phyloP scores from a whole-genome alignment of 1,140 invertebrate genomes.

The Trissolcus basalis region DNA sequence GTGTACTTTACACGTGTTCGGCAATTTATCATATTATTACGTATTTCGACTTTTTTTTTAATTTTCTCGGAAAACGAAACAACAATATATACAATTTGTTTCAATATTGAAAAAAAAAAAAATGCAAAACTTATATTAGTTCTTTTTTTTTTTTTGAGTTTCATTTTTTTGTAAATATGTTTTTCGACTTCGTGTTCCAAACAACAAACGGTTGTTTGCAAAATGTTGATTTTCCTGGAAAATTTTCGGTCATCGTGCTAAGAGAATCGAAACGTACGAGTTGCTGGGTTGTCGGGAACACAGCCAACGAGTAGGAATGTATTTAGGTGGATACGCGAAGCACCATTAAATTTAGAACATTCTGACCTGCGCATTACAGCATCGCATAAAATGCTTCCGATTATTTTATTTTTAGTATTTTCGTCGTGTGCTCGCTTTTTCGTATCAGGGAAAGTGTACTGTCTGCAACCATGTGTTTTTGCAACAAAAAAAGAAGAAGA shows the following conservation, averaged over 20 bases:
- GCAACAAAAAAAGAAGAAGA: slow-evolving; percentile 1
- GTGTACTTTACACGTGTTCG: slow-evolving; percentile 45
- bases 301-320: slow-evolving; percentile 72
- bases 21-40: slow-evolving; percentile 39
- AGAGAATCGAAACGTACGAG: slow-evolving; percentile 58
- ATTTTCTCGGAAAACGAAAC: too few species aligned
- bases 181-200: background rate
- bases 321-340: slow-evolving; percentile 74
- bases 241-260: slow-evolving; percentile 54
- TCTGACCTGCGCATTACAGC: slow-evolving; percentile 69
- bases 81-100: too few species aligned
- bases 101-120: background rate
- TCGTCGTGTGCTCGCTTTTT: slow-evolving; percentile 55
- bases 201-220: slow-evolving; percentile 7
- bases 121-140: background rate
- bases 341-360: slow-evolving; percentile 73
- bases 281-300: slow-evolving; percentile 62
- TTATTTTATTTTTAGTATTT: slow-evolving; percentile 75
- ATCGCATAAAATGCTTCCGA: slow-evolving; percentile 72
- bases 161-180: background rate
- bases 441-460: slow-evolving; percentile 50
- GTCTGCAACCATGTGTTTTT: slow-evolving; percentile 18
- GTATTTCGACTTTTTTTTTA: background rate
- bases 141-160: too few species aligned
- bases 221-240: slow-evolving; percentile 48